phyloP scores from a whole-genome alignment of 2,888 invertebrate species.

The Chesias legatella region DNA sequence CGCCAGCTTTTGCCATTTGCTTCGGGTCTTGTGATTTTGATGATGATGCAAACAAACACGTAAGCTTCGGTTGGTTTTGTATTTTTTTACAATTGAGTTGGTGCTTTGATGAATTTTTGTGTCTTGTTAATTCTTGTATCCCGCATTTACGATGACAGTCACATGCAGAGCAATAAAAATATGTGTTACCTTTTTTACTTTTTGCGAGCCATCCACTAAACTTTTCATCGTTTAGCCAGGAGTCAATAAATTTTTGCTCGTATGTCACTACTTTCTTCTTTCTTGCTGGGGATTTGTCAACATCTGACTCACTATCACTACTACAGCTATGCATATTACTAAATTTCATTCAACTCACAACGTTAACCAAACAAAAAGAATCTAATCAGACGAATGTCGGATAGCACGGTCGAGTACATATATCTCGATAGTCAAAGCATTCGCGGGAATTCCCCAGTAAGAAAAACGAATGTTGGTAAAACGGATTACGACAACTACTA shows the following conservation, averaged over 20 bases:
- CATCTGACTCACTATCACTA: too few relatives aligned
- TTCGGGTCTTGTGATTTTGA: neutral
- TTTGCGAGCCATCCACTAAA: constrained; percentile 12
- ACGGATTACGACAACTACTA: too few relatives aligned
- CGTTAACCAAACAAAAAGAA: too few relatives aligned
- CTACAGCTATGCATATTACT: too few relatives aligned
- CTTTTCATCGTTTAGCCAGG: constrained; percentile 13
- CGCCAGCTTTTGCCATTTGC: constrained; percentile 7
- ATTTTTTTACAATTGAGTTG: constrained; percentile 7
- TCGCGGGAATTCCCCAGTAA: too few relatives aligned
- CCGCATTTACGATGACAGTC: constrained; percentile 9
- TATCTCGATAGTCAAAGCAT: too few relatives aligned
- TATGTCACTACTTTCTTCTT: constrained; percentile 11
- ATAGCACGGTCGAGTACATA: too few relatives aligned
- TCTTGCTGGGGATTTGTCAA: too few relatives aligned
- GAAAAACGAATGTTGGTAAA: too few relatives aligned
- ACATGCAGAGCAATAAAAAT: constrained; percentile 15
- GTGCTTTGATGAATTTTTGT: constrained; percentile 15
- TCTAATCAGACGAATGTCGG: too few relatives aligned
- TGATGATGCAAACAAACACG: too few relatives aligned
- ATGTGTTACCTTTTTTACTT: constrained; percentile 15
- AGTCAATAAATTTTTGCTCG: constrained; percentile 12
- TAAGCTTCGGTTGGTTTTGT: constrained; percentile 7
- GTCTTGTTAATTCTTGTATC: constrained; percentile 11
- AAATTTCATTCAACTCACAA: too few relatives aligned